These are phyloP conservation scores for Dasyprocta punctata DNA, from an alignment of 2,113 vertebrate genomes.

Conservation along the genomic window DNA sequence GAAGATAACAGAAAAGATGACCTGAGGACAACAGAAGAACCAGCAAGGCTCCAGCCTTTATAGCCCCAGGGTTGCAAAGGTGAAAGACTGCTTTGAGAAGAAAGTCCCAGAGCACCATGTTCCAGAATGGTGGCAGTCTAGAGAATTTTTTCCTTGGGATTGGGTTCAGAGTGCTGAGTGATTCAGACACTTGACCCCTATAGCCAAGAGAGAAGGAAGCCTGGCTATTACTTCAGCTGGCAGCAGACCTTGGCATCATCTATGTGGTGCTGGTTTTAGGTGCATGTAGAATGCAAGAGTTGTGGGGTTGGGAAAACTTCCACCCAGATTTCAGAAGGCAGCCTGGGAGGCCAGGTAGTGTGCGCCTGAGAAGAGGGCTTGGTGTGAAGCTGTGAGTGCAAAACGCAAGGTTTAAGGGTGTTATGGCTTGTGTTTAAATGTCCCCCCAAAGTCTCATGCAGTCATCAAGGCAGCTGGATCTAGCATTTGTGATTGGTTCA, in stretches of 20 bases:
- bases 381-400: not conserved
- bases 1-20: not conserved
- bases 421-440: too few relatives aligned
- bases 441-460: too few relatives aligned
- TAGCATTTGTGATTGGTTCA: too few relatives aligned
- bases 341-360: not conserved
- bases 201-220: not conserved
- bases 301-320: not conserved
- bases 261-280: not conserved
- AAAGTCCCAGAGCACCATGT: not conserved
- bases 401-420: not conserved
- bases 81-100: not conserved
- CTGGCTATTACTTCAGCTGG: not conserved
- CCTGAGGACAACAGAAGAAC: not conserved
- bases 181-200: not conserved
- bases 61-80: not conserved
- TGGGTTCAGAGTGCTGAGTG: not conserved
- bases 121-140: not conserved
- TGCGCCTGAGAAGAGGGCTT: not conserved
- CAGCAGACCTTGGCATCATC: not conserved
- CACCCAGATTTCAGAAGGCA: not conserved
- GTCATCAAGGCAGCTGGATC: too few relatives aligned
- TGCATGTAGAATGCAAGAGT: not conserved
- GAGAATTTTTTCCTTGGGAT: not conserved
- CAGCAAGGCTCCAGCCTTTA: not conserved